A percentile compares a stretch with the other conserved stretches of the same genome.
phyloP scores from a whole-genome alignment of 2,888 invertebrate genomes.

The Drosophila imparisetae region DNA sequence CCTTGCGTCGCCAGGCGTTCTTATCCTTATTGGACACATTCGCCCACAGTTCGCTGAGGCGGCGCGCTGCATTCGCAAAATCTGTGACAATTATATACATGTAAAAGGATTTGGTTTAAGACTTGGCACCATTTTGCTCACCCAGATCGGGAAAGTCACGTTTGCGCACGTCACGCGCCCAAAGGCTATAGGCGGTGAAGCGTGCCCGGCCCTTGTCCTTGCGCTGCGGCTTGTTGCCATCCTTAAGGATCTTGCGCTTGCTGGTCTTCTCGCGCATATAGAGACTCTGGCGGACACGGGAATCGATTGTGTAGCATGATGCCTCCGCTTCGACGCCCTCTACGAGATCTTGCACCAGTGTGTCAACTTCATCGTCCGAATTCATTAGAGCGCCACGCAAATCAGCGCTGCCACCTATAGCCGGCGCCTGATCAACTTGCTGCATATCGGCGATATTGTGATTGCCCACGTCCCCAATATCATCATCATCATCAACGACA shows the following conservation, averaged over 20 bases:
- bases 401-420: constrained; percentile 14
- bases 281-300: constrained; percentile 84
- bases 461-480: constrained; percentile 25
- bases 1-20: constrained; percentile 92
- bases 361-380: constrained; percentile 82
- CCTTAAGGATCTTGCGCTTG: constrained; percentile 90
- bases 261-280: constrained; percentile 92
- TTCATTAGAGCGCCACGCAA: constrained; percentile 53
- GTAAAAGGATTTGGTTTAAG: neutral
- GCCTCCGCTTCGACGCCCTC: constrained; percentile 77
- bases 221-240: constrained; percentile 90
- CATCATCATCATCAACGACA: constrained; percentile 30
- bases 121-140: constrained; percentile 26
- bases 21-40: constrained; percentile 89
- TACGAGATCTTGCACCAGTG: constrained; percentile 80
- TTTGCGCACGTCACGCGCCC: constrained; percentile 93
- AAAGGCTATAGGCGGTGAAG: constrained; percentile 95
- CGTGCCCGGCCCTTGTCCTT: constrained; percentile 93
- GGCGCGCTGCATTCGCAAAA: constrained; percentile 92
- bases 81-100: constrained; percentile 85
- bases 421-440: constrained; percentile 10
- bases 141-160: constrained; percentile 72
- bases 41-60: constrained; percentile 95
- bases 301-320: constrained; percentile 66
- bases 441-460: constrained; percentile 34